These are phyloP conservation scores for Siderastrea siderea DNA, from an alignment of 92 coral and sea anemone species.

Conservation along the genomic window DNA sequence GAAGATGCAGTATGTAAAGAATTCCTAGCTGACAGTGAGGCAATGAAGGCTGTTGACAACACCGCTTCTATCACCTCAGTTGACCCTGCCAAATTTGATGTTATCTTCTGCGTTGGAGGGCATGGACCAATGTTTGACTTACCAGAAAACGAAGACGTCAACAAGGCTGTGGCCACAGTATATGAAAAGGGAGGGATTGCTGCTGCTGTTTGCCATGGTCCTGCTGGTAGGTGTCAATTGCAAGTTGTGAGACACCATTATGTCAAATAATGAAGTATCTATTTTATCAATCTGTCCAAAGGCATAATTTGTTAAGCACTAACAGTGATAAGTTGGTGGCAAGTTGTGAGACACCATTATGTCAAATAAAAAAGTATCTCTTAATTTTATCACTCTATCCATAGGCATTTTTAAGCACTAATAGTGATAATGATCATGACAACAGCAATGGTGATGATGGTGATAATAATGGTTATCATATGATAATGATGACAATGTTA, in stretches of 20 bases:
- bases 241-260: too few relatives aligned
- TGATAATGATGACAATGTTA: not conserved
- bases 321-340: too few relatives aligned
- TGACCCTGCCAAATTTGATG: slow-evolving; percentile 73
- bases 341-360: too few relatives aligned
- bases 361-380: too few relatives aligned
- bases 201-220: slow-evolving; percentile 92
- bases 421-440: not conserved
- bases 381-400: too few relatives aligned
- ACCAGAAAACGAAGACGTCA: slow-evolving; percentile 62
- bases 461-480: not conserved
- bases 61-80: slow-evolving; percentile 63
- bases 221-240: slow-evolving; percentile 78
- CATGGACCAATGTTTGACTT: slow-evolving; percentile 99
- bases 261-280: too few relatives aligned
- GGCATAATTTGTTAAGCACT: too few relatives aligned
- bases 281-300: too few relatives aligned
- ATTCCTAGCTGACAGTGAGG: slow-evolving; percentile 71
- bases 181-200: slow-evolving; percentile 96
- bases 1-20: slow-evolving; percentile 79
- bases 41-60: slow-evolving; percentile 50
- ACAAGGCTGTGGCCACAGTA: slow-evolving; percentile 80
- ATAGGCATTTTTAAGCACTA: too few relatives aligned
- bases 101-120: slow-evolving; percentile 91
- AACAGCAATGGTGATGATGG: too few relatives aligned